A percentile compares a stretch with the other conserved stretches of the same genome.
phyloP scores from a whole-genome alignment of 1,140 invertebrate species.

The Caerostris extrusa region DNA sequence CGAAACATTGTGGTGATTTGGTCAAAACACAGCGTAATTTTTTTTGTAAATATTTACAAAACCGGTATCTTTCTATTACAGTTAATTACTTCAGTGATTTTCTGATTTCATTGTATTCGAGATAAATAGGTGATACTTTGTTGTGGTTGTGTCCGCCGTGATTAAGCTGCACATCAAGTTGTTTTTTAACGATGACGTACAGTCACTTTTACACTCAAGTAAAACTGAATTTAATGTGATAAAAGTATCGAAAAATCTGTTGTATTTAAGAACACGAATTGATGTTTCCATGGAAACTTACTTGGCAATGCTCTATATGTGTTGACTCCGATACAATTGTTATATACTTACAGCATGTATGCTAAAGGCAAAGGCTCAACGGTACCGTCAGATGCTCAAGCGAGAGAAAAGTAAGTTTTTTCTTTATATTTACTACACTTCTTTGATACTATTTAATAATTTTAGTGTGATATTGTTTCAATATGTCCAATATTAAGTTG shows the following conservation, averaged over 20 bases:
- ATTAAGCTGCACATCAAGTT: constrained; percentile 53
- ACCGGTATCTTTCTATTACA: constrained; percentile 45
- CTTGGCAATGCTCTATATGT: constrained; percentile 65
- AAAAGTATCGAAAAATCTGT: constrained; percentile 51
- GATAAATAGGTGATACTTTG: not conserved
- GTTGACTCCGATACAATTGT: constrained; percentile 55
- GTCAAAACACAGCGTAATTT: constrained; percentile 60
- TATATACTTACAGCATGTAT: constrained; percentile 85
- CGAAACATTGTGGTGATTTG: constrained; percentile 77
- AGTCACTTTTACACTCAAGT: constrained; percentile 35
- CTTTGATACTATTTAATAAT: not conserved
- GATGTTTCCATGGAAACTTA: constrained; percentile 71
- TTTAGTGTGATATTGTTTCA: not conserved
- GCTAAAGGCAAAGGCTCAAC: constrained; percentile 95
- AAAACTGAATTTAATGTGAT: constrained; percentile 33
- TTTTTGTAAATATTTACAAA: constrained; percentile 68
- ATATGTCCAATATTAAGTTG: not conserved
- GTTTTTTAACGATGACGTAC: constrained; percentile 71
- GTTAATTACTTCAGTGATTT: constrained; percentile 26
- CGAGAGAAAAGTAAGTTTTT: constrained; percentile 93
- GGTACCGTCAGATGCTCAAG: constrained; percentile 96
- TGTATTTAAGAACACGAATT: constrained; percentile 61
- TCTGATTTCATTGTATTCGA: not conserved
- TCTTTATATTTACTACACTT: not conserved
- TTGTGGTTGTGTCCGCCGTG: not conserved